phyloP scores from a whole-genome alignment of 2,888 invertebrate species.

The Zonitis immaculata region DNA sequence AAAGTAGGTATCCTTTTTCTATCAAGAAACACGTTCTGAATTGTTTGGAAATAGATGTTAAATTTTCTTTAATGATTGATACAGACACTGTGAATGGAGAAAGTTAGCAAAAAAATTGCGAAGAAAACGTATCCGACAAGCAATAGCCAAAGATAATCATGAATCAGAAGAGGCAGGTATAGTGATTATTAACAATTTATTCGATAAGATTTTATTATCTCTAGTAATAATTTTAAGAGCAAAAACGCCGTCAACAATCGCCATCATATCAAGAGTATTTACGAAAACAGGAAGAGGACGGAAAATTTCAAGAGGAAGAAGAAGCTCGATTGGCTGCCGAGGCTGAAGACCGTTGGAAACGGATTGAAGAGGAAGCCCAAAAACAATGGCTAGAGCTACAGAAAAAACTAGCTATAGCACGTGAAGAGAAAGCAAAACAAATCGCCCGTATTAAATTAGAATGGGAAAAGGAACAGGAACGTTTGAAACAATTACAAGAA shows the following conservation, averaged over 20 bases:
- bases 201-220: not conserved
- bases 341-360: constrained; percentile 63
- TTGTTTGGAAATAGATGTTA: constrained; percentile 23
- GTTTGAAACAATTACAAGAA: constrained; percentile 54
- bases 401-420: constrained; percentile 53
- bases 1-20: constrained; percentile 49
- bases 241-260: constrained; percentile 43
- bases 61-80: constrained; percentile 45
- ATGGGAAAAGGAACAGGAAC: constrained; percentile 63
- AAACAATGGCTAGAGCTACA: constrained; percentile 61
- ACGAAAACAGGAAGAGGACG: constrained; percentile 53
- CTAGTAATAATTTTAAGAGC: constrained; percentile 41
- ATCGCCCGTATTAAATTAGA: constrained; percentile 60
- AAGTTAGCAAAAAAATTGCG: constrained; percentile 67
- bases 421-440: constrained; percentile 57
- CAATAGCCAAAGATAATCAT: constrained; percentile 57
- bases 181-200: too few species aligned
- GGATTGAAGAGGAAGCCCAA: constrained; percentile 61
- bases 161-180: constrained; percentile 45
- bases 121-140: constrained; percentile 61
- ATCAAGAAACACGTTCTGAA: constrained; percentile 2
- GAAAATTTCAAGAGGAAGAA: constrained; percentile 53
- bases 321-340: constrained; percentile 54
- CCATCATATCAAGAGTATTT: constrained; percentile 54
- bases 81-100: constrained; percentile 67